Evolutionary conservation across 2,888 invertebrate genomes (phyloP).

Genomic region (Dasysyrphus albostriatus): DNA sequence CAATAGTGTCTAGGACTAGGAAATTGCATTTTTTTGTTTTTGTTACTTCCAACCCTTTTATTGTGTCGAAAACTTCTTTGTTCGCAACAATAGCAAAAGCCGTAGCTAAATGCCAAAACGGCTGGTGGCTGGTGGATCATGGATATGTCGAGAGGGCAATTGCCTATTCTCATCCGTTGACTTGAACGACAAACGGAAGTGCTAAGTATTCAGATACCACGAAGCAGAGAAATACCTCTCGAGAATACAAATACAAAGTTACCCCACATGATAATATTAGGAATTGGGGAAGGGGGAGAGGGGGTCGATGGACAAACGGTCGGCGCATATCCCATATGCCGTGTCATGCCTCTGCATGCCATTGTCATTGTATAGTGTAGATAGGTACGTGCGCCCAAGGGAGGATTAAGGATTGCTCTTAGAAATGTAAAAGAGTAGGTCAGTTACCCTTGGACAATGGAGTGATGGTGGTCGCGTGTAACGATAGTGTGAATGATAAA

Average conservation of each 20-base stretch:
- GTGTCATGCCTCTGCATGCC: neutral
- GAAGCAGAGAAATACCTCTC: neutral
- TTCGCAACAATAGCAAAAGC: conserved; percentile 52
- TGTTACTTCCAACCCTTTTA: conserved; percentile 54
- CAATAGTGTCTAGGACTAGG: neutral
- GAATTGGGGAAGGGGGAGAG: neutral
- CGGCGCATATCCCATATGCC: conserved; percentile 35
- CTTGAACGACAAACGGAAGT: conserved; percentile 70
- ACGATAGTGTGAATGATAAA: neutral
- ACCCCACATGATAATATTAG: conserved; percentile 1
- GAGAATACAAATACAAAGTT: conserved; percentile 22
- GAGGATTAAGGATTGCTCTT: conserved; percentile 63
- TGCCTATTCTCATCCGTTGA: conserved; percentile 68
- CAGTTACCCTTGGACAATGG: conserved; percentile 67
- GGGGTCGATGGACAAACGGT: neutral
- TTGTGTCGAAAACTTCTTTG: conserved; percentile 51
- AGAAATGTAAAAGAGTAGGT: conserved; percentile 65
- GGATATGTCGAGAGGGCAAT: conserved; percentile 57
- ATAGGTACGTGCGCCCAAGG: conserved; percentile 50
- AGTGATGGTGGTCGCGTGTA: neutral
- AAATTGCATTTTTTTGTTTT: conserved; percentile 21
- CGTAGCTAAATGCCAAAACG: neutral
- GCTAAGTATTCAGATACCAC: conserved; percentile 68
- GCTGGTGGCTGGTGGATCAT: neutral
- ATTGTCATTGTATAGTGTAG: neutral